Evolutionary conservation across 2,113 vertebrate genomes (phyloP), one percentile per base, ranked within the genome.

Genomic region (Ceyx cyanopectus): DNA sequence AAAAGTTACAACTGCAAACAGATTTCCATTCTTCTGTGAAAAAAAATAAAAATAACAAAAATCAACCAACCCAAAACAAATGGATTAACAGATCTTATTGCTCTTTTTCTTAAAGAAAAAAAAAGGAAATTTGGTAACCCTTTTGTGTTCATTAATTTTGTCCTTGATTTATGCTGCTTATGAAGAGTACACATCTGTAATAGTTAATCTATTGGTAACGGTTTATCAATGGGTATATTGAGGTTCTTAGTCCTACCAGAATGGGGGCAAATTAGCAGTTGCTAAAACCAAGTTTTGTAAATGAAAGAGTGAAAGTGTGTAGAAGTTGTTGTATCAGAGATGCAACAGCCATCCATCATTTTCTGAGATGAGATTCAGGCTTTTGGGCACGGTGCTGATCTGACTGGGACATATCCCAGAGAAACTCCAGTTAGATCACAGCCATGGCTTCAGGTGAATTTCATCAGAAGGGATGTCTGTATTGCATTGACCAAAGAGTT

Each of bases 1-100:
- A 77, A 80, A 96, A 93, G 63, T 87, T 92, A 89, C 63, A 85
- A 74, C 87, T 45, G 79, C 91, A 82, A 94, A 92, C 78, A 90
- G 86, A 91, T 93, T 89, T 92, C 93, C 23, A 22, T 89, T 54
- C 54, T 76, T 37, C 87, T 46, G 14, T 23, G 12, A 43, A 48
- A 58, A 5, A 14, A 24, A 18, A 22, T 4, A n/a, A 18, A 24
- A 4, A 6, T 16, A 23, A 4, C 26, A 18, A 29, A 19, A 22
- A 4, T 19, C 22, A 83, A 23, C 9, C 20, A 51, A 48, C 5
- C 6, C n/a, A 14, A 87, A 51, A 10, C 21, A 77, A 82, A 75
- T 23, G 57, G 29, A 81, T 75, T 74, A 79, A 46, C 16, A 74
- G 53, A 57, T 67, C 81, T 92, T 74, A 67, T 32, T 94, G 22